Evolutionary conservation across 2,797 vertebrate species (phyloP), one percentile per base, ranked within the genome.

Genomic region (Cuniculus paca): DNA sequence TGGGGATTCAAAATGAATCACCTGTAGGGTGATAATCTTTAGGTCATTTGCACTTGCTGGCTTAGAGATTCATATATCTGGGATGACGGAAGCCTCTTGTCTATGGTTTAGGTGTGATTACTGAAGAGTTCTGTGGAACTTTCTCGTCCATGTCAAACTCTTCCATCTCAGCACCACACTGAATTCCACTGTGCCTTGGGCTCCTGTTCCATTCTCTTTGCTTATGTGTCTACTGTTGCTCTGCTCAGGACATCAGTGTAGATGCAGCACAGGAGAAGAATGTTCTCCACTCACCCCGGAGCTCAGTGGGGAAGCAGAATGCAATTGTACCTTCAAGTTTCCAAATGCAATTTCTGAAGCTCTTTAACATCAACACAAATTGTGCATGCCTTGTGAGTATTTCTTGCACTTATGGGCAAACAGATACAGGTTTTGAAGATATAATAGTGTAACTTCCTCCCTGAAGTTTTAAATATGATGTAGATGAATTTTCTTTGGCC

Each of bases 1-100:
- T 65, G 78, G 63, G 63, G 34, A 95, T 83, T 94, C 72, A 75
- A 63, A 85, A 42, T 42, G 70, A 84, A 93, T 77, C 36, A 24
- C 39, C 19, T 17, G 12, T 9, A 28, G 63, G 56, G 45, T 63
- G 45, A 56, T 63, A 90, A 93, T 94, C 78, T 45, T 52, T 9
- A 9, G 52, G 77, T 54, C 26, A 61, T 70, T 77, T 84, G n/a
- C 36, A 56, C 26, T 74, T 90, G 79, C 22, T 96, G 63, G 36
- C 19, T 34, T 60, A 63, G 31, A 24, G 5, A 34, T 17, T 56
- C 52, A 82, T 34, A n/a, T 39, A 45, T 31, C 42, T 50, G 45
- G 78, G 36, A 28, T 42, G n/a, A 79, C 13, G 5, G 56, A 81
- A 60, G 19, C 20, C 77, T 74, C 20, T 68, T 87, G n/a, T 72